Evolutionary conservation across 2,797 vertebrate species (phyloP).

Genomic region (Thripadectes ignobilis): DNA sequence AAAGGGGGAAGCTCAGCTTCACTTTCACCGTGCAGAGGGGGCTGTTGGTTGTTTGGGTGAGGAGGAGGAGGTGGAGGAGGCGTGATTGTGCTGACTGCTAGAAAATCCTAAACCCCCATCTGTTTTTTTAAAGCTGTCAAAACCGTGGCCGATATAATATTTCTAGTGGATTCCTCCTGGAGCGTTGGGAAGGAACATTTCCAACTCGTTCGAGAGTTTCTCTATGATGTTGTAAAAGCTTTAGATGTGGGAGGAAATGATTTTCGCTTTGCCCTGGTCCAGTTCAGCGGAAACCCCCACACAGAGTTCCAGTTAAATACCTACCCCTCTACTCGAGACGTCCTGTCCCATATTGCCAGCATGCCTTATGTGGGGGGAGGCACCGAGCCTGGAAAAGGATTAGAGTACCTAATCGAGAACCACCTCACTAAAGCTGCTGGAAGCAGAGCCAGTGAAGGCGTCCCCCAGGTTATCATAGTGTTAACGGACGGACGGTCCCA

Average conservation of each 20-base stretch:
- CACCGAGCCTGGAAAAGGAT: conserved; percentile 83
- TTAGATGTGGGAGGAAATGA: conserved; percentile 80
- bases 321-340: conserved; percentile 76
- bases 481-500: conserved; percentile 84
- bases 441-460: conserved; percentile 82
- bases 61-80: background rate
- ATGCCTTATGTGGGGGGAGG: conserved; percentile 82
- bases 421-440: conserved; percentile 84
- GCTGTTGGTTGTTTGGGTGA: background rate
- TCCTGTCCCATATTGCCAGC: conserved; percentile 83
- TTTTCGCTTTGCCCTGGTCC: conserved; percentile 85
- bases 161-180: conserved; percentile 93
- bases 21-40: background rate
- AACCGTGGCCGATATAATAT: conserved; percentile 87
- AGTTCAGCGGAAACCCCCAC: conserved; percentile 81
- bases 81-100: background rate
- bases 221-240: conserved; percentile 84
- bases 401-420: conserved; percentile 83
- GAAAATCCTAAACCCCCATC: conserved; percentile 78
- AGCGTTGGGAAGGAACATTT: conserved; percentile 87
- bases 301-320: conserved; percentile 88
- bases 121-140: conserved; percentile 87
- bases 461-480: conserved; percentile 86
- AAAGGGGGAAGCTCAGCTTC: background rate
- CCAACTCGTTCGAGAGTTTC: conserved; percentile 87